phyloP scores from a whole-genome alignment of 2,113 vertebrate genomes.

The Rhinopithecus roxellana region DNA sequence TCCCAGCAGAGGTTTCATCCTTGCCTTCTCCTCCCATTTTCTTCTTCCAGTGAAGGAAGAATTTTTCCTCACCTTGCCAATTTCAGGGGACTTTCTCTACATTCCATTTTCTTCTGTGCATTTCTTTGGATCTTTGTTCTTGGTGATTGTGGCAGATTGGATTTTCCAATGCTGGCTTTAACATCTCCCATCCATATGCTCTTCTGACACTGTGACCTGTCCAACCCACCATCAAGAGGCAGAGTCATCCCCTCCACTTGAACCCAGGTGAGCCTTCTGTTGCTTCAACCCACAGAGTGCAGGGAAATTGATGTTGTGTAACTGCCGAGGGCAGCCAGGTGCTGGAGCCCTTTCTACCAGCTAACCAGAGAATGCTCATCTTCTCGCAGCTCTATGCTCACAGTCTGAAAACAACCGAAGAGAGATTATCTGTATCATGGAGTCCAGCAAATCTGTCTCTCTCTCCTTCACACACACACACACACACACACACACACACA shows the following conservation, averaged over 20 bases:
- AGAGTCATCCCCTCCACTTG: neutral
- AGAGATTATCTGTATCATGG: neutral
- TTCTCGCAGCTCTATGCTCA: neutral
- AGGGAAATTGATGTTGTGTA: neutral
- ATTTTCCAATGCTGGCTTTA: neutral
- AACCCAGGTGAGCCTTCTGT: neutral
- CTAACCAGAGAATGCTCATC: neutral
- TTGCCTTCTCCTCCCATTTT: neutral
- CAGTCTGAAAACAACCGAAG: neutral
- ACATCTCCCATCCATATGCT: neutral
- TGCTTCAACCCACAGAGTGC: neutral
- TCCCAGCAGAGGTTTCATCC: neutral
- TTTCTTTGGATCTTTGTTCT: neutral
- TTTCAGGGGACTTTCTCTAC: neutral
- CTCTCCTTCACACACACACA: neutral
- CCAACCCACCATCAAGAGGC: neutral
- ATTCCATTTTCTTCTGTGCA: neutral
- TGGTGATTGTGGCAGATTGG: neutral
- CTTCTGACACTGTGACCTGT: neutral
- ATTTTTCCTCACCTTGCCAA: neutral
- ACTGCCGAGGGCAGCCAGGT: fast-evolving
- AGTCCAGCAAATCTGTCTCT: neutral
- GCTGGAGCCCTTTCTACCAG: neutral
- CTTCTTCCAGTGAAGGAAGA: neutral
- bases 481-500: neutral